phyloP scores from a whole-genome alignment of 2,113 vertebrate genomes.

The Xerus inauris region DNA sequence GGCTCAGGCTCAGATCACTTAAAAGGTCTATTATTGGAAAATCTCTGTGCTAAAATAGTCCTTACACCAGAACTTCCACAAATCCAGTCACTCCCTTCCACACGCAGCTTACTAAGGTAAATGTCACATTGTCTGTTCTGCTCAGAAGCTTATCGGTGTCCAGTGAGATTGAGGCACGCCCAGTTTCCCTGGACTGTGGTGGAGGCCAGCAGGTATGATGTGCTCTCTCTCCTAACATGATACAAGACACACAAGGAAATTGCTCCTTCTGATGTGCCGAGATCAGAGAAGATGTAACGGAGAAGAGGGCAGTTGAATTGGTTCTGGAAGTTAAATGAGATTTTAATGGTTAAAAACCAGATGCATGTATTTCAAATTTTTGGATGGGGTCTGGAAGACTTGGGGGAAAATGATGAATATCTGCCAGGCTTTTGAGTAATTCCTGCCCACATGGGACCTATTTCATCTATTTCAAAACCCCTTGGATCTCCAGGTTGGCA shows the following conservation, averaged over 20 bases:
- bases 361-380: not conserved
- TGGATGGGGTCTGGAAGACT: not conserved
- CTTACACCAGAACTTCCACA: not conserved
- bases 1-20: constrained; percentile 10
- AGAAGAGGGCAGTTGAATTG: not conserved
- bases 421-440: not conserved
- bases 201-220: not conserved
- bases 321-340: not conserved
- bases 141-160: not conserved
- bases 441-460: not conserved
- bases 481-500: not conserved
- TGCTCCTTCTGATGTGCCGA: not conserved
- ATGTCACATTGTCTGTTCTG: not conserved
- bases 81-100: not conserved
- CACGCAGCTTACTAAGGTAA: not conserved
- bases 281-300: not conserved
- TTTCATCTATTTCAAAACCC: not conserved
- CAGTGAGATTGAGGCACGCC: not conserved
- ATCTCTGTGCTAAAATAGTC: not conserved
- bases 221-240: not conserved
- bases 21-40: constrained; percentile 45
- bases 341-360: not conserved
- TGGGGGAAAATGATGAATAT: not conserved
- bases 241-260: fast-evolving
- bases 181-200: not conserved